Base-by-base conservation (phyloP, 2,113 vertebrate genomes). In the Bos javanicus region DNA sequence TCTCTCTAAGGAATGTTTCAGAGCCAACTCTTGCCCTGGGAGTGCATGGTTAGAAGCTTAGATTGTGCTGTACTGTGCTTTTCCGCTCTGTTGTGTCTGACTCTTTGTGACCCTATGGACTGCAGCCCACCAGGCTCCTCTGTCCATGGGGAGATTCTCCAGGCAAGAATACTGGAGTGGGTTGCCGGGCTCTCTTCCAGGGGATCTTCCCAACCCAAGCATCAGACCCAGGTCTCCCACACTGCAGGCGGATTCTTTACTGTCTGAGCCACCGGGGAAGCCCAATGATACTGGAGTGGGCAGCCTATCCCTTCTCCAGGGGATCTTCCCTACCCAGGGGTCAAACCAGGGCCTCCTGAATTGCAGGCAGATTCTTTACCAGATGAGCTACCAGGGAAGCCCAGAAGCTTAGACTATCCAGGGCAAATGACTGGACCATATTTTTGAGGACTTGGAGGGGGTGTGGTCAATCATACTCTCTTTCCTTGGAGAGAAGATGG, bases 1-100 rank as follows among this genome's bases (percentile, higher is more conserved):
- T n/a, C 39, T 95, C 48, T 59, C 92, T 81, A 9, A 57, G 85
- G 90, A 80, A 92, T 71, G 80, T 67, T 26, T 50, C 83, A 43
- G 52, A 87, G 28, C 56, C 81, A 87, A 81, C 28, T 39, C 15
- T 84, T 39, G 11, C 16, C 26, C 60, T 33, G 16, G 86, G 50
- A 46, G 17, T 56, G 10, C 48, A 4, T 25, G 15, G 39, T 39
- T 15, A 95, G 71, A 91, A 91, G 52, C 21, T 93, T 71, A 74
- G 67, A 74, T 23, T 74, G 67, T 74, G 67, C n/a, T n/a, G 30
- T 4, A 30, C 62, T 67, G 1, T n/a, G 64, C 33, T 67, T 71
- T 23, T n/a, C n/a, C 19, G 6, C n/a, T 39, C 67, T 6, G 19
- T 39, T 6, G 19, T 23, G 5, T 74, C 67, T 13, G 19, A 74